Evolutionary conservation across 2,888 invertebrate genomes (phyloP).

Genomic region (Acleris cristana): DNA sequence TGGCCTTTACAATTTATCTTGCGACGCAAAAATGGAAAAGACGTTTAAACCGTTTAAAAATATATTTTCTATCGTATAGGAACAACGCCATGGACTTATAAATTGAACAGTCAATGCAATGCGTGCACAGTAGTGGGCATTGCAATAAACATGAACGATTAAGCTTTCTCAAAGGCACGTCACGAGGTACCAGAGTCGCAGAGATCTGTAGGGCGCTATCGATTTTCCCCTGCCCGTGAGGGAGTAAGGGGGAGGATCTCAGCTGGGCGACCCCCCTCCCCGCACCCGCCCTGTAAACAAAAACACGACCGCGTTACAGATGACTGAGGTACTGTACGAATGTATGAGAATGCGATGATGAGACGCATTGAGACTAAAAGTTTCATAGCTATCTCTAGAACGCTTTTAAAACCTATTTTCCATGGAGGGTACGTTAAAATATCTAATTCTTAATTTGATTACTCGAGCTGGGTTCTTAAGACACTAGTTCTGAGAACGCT

Average conservation of each 20-base stretch:
- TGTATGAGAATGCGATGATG: conserved; percentile 7
- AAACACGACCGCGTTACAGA: conserved; percentile 67
- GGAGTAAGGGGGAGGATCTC: conserved; percentile 54
- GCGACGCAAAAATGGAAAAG: neutral
- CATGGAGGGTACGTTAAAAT: too few relatives aligned
- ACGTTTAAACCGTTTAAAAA: neutral
- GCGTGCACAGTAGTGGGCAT: conserved; percentile 16
- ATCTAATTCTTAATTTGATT: too few relatives aligned
- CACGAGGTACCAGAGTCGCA: conserved; percentile 49
- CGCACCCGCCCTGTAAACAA: conserved; percentile 70
- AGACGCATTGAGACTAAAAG: conserved; percentile 8
- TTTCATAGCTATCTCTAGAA: neutral
- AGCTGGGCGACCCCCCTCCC: conserved; percentile 67
- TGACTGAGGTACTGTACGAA: conserved; percentile 29
- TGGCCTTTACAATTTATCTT: conserved; percentile 1
- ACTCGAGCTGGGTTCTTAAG: too few relatives aligned
- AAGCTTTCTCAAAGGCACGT: conserved; percentile 46
- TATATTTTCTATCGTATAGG: too few relatives aligned
- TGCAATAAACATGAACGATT: conserved; percentile 40
- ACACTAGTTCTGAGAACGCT: too few relatives aligned
- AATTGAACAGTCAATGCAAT: neutral
- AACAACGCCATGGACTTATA: too few relatives aligned
- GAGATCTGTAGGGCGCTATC: conserved; percentile 70
- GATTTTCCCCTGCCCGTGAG: conserved; percentile 77
- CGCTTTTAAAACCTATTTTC: neutral